phyloP scores from a whole-genome alignment of 37 sponge, comb jelly and placozoan genomes.

The Spongilla lacustris region DNA sequence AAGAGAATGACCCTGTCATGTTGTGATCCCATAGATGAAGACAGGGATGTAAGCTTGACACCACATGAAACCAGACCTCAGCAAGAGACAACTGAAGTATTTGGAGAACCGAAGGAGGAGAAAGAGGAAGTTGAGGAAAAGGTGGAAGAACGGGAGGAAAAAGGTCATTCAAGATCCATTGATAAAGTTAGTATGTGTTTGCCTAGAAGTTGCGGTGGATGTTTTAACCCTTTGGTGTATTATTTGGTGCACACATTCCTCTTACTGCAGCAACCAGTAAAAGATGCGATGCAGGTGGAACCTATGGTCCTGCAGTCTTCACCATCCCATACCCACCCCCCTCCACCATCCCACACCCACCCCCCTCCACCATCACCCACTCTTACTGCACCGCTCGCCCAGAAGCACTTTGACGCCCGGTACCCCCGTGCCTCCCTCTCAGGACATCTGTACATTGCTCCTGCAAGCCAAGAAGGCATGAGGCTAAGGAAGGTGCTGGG shows the following conservation, averaged over 20 bases:
- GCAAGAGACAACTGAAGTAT: background rate
- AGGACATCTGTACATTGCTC: slow-evolving; percentile 53
- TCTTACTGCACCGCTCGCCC: slow-evolving; percentile 8
- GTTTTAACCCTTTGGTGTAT: background rate
- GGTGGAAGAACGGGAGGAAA: background rate
- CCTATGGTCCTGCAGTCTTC: background rate
- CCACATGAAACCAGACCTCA: background rate
- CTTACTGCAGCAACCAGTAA: background rate
- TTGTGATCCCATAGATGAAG: background rate
- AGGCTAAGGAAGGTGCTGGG: slow-evolving; percentile 59
- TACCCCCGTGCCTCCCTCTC: slow-evolving; percentile 20
- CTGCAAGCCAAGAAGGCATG: slow-evolving; percentile 63
- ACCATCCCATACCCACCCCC: background rate
- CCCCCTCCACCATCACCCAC: slow-evolving; percentile 2
- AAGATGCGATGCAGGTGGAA: background rate
- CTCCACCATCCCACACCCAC: background rate
- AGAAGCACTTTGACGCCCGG: slow-evolving; percentile 17
- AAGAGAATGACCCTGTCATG: background rate
- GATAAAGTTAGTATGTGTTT: background rate
- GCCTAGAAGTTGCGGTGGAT: background rate
- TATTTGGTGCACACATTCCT: background rate
- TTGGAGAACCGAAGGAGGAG: background rate
- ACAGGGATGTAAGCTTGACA: background rate
- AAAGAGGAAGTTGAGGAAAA: background rate
- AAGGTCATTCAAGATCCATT: background rate